phyloP scores from a whole-genome alignment of 2,113 vertebrate species.

The Centropristis striata region DNA sequence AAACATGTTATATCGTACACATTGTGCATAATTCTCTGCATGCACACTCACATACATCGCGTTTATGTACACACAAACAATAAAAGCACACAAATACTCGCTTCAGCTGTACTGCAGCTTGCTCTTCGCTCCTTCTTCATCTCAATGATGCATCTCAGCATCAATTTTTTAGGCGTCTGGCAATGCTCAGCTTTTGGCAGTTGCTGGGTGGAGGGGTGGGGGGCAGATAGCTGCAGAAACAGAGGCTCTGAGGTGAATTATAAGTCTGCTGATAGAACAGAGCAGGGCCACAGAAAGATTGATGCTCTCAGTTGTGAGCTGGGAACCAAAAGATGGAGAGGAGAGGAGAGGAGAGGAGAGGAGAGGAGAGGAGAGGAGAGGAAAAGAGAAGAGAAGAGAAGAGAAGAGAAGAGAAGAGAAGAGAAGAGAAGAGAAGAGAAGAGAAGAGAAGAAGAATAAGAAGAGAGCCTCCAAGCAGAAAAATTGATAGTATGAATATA shows the following conservation, averaged over 20 bases:
- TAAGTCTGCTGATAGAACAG: conserved; percentile 73
- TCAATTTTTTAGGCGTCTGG: conserved; percentile 78
- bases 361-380: not conserved
- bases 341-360: conserved; percentile 25
- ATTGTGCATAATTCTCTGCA: not conserved
- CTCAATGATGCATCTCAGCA: conserved; percentile 69
- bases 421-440: not conserved
- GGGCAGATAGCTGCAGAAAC: conserved; percentile 65
- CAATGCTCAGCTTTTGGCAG: conserved; percentile 70
- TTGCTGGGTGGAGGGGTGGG: conserved; percentile 25
- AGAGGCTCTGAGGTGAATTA: conserved; percentile 78
- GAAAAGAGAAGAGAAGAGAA: not conserved
- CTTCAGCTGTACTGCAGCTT: conserved; percentile 33
- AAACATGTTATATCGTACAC: not conserved
- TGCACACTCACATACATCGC: not conserved
- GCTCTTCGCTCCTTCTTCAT: conserved; percentile 49
- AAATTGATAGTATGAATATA: conserved; percentile 25
- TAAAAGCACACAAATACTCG: conserved; percentile 12
- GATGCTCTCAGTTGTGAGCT: conserved; percentile 72
- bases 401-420: not conserved
- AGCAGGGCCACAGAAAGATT: conserved; percentile 70
- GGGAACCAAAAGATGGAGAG: conserved; percentile 43
- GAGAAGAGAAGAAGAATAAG: too few relatives aligned
- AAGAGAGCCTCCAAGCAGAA: not conserved
- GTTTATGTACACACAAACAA: not conserved